A percentile compares a stretch with the other conserved stretches of the same genome.
phyloP scores from a whole-genome alignment of 2,797 vertebrate species.

The Cuniculus paca region DNA sequence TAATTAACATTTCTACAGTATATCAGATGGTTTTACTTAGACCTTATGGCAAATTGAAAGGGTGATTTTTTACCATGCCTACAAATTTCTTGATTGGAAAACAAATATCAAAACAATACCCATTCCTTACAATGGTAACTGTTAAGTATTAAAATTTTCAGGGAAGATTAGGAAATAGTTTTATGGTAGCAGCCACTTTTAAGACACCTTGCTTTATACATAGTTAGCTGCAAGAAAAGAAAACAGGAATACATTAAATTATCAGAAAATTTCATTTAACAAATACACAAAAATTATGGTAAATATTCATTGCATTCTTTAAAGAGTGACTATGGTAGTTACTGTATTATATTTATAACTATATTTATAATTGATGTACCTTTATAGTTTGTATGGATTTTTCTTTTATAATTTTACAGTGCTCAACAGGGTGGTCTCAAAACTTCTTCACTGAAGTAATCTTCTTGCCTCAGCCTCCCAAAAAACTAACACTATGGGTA shows the following conservation, averaged over 20 bases:
- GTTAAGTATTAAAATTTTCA: background rate
- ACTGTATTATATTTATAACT: background rate
- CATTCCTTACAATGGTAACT: background rate
- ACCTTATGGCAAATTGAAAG: background rate
- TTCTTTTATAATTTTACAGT: background rate
- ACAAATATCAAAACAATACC: background rate
- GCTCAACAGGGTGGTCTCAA: background rate
- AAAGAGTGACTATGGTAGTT: background rate
- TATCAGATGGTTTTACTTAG: background rate
- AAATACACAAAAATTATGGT: background rate
- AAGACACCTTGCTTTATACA: background rate
- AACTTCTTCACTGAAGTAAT: background rate
- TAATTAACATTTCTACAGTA: background rate
- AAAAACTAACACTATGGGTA: background rate
- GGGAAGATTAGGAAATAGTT: background rate
- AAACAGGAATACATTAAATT: background rate
- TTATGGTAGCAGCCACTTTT: background rate
- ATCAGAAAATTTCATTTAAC: background rate
- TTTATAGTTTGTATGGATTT: background rate
- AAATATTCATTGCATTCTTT: background rate
- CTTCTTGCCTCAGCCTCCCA: background rate
- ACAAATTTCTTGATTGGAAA: background rate
- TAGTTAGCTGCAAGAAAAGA: background rate
- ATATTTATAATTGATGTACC: background rate
- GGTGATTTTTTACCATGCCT: background rate